Evolutionary conservation across 2,797 vertebrate species (phyloP).

Genomic region (Lerista edwardsae): DNA sequence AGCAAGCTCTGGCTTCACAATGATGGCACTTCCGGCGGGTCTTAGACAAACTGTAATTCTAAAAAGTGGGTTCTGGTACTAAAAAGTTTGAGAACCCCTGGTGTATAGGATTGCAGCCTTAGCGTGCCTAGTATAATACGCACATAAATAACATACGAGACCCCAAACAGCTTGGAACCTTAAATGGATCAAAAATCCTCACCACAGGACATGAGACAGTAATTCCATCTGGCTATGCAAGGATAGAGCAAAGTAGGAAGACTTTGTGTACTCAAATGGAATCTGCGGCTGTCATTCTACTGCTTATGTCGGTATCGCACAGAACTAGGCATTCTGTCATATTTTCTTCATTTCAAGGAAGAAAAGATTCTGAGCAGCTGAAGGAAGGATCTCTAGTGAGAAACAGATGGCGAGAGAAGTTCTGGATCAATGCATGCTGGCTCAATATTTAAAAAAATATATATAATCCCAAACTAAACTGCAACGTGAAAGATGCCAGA

Average conservation of each 20-base stretch:
- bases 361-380: constrained; percentile 29
- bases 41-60: too few relatives aligned
- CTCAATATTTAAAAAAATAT: not conserved
- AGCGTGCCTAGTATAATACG: too few relatives aligned
- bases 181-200: not conserved
- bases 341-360: constrained; percentile 28
- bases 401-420: constrained; percentile 27
- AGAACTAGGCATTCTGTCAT: not conserved
- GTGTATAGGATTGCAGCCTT: too few relatives aligned
- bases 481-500: not conserved
- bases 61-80: too few relatives aligned
- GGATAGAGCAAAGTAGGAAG: not conserved
- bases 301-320: not conserved
- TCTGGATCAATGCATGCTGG: constrained; percentile 38
- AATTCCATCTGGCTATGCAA: not conserved
- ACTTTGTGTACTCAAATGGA: not conserved
- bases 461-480: not conserved
- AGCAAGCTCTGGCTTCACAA: too few relatives aligned
- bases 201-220: not conserved
- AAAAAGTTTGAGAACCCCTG: too few relatives aligned
- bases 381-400: constrained; percentile 30
- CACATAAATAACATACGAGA: too few relatives aligned
- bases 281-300: not conserved
- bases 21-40: too few relatives aligned
- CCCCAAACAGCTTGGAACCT: not conserved